These are phyloP conservation scores for Cavia porcellus DNA, from an alignment of 2,113 vertebrate species.

Conservation along the genomic window DNA sequence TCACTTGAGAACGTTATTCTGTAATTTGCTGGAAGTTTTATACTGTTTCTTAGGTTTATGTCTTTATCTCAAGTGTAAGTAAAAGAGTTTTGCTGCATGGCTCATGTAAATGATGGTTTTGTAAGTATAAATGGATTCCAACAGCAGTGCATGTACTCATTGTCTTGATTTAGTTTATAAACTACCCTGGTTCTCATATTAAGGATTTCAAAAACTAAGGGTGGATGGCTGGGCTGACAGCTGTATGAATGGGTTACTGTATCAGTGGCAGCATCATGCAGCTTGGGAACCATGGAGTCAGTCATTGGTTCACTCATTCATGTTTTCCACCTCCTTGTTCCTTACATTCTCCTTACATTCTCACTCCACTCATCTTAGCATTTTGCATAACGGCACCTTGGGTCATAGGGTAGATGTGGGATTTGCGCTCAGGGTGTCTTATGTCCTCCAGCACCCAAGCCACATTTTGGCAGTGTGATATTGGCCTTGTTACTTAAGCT, in stretches of 20 bases:
- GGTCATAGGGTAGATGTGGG: fast-evolving
- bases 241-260: not conserved
- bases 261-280: not conserved
- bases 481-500: not conserved
- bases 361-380: not conserved
- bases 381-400: not conserved
- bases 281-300: not conserved
- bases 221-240: not conserved
- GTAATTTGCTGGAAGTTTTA: not conserved
- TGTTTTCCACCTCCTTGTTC: not conserved
- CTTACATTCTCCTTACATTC: not conserved
- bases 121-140: not conserved
- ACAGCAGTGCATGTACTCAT: not conserved
- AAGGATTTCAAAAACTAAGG: not conserved
- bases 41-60: not conserved
- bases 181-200: not conserved
- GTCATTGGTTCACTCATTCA: not conserved
- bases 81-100: not conserved
- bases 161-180: not conserved
- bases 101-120: not conserved
- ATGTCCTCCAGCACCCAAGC: not conserved
- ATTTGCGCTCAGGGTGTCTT: not conserved
- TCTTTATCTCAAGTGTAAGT: not conserved
- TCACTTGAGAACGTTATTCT: not conserved
- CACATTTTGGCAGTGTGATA: not conserved